Evolutionary conservation across 2,113 vertebrate species (phyloP).

Genomic region (Caloenas nicobarica): DNA sequence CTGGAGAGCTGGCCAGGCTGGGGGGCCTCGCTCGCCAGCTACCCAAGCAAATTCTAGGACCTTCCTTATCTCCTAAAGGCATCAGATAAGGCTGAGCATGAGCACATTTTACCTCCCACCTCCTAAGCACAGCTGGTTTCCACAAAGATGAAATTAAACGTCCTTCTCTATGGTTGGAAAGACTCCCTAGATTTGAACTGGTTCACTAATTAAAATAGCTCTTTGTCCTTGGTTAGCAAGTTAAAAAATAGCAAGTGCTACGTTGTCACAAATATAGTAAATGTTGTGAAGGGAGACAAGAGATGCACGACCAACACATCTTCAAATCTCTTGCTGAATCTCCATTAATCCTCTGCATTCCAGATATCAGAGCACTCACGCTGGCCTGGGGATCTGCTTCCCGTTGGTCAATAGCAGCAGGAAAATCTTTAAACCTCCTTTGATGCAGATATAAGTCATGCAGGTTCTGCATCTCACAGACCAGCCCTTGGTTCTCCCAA

Average conservation of each 20-base stretch:
- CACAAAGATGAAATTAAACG: neutral
- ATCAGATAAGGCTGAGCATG: neutral
- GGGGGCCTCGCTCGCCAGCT: neutral
- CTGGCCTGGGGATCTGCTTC: neutral
- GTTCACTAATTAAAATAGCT: constrained; percentile 4
- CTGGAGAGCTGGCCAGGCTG: neutral
- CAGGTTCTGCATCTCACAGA: neutral
- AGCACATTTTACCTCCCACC: neutral
- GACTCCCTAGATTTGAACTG: neutral
- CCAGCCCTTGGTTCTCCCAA: neutral
- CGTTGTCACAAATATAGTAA: neutral
- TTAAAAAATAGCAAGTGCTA: neutral
- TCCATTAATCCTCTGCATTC: neutral
- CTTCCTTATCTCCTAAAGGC: neutral
- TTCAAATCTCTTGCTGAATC: neutral
- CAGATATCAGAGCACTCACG: neutral
- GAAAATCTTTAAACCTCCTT: constrained; percentile 32
- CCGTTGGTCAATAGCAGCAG: neutral
- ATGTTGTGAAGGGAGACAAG: neutral
- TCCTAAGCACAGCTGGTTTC: neutral
- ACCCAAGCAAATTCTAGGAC: neutral
- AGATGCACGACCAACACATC: neutral
- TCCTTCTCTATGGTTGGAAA: neutral
- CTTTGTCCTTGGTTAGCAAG: neutral
- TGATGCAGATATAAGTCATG: neutral